Base-by-base conservation (phyloP, 1,140 invertebrate species). In the Propsilocerus akamusi region DNA sequence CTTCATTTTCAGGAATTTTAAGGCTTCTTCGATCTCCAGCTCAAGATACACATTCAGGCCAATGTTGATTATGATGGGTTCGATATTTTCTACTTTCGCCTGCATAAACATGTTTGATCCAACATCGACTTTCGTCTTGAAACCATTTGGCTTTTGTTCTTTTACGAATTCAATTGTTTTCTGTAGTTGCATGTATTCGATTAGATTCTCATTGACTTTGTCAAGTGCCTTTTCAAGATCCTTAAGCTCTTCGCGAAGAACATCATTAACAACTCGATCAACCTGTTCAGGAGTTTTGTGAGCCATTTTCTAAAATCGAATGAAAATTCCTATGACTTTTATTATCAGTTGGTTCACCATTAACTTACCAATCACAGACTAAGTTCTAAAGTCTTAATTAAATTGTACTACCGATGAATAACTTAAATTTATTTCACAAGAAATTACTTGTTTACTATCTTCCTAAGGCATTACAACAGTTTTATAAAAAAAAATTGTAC, bases 101-200 rank as follows among this genome's bases (percentile, higher is more conserved):
- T 84, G 74, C 58, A 84, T 72, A 55, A 80, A 84, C 46, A 83
- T 77, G 62, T 81, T 83, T 54, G 80, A 80, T 17, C 85, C 84
- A 25, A 86, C 57, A 59, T 88, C 82, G 20, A 88, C 69, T 70
- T 87, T 78, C 0, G 83, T 83, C 60, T 87, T 87, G 26, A 85
- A 76, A 11, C 78, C 78, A 46, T 68, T 63, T 5, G 67, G 60
- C 46, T 71, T 58, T 2, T 71, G 54, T 3, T 65, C 61, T 52
- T 72, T 68, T 11, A 84, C 70, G 0, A 74, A 67, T 59, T 75
- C 72, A 12, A 77, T 59, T 3, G 72, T 68, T 53, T 75, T 72
- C 60, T 80, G 81, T 28, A 88, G 64, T 58, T 86, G 81, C 17
- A 80, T 61, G 55, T 80, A 78, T 57, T 88, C 84, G n/a, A 77